Evolutionary conservation across 2,113 vertebrate genomes (phyloP), one percentile per base, ranked within the genome.

Genomic region (Ursus arctos): DNA sequence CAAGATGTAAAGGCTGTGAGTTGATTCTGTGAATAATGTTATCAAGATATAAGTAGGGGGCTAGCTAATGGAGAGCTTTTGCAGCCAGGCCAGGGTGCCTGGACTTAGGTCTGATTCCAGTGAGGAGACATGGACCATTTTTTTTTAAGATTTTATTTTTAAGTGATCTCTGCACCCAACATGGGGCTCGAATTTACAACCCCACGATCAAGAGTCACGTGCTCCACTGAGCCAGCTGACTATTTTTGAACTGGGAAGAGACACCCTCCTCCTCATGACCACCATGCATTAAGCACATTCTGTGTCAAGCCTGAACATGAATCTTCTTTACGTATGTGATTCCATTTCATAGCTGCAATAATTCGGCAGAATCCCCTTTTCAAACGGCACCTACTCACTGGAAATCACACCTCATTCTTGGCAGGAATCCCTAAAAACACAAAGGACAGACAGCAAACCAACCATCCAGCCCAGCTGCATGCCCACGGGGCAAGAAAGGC

Each of bases 401-500:
- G 59, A 94, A 88, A 43, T 72, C 47, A 65, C 10, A 85, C 5
- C n/a, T 61, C 40, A 31, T 93, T 86, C 55, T 86, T 43, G 65
- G 53, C 21, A 89, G 82, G 33, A 72, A 51, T 76, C 16, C 69
- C 79, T 69, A 10, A 86, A 81, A 92, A 36, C 81, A 43, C n/a
- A 47, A 31, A 65, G 26, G 33, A 31, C 2, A 10, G 6, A 4
- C 57, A 33, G 83, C 86, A 87, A 85, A n/a, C 49, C 69, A 61
- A 22, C 26, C 15, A 6, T 10, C 74, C 31, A 2, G 21, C 28
- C n/a, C 28, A 33, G 24, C 67, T 47, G 40, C 16, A 3, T 3
- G 16, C 7, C 13, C 2, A 0, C 12, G 19, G 57, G 31, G 6
- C 31, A 13, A 12, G 11, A 61, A 18, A 16, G 8, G 36, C 26